phyloP scores from a whole-genome alignment of 1,140 invertebrate species.

The Bilobella aurantiaca region DNA sequence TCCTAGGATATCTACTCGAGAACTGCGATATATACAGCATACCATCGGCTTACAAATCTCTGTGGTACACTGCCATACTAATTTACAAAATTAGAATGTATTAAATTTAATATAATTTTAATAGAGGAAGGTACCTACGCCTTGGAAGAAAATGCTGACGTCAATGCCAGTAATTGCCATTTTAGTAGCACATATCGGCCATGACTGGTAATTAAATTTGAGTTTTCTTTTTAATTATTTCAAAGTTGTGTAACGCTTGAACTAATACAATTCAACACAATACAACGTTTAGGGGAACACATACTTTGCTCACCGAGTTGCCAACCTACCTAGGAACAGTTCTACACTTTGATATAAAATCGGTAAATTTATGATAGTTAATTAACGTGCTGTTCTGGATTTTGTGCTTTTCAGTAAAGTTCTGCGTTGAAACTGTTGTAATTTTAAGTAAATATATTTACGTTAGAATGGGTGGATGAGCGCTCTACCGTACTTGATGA shows the following conservation, averaged over 20 bases:
- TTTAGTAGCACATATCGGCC: conserved; percentile 42
- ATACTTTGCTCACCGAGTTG: conserved; percentile 52
- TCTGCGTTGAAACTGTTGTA: too few relatives aligned
- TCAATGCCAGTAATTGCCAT: conserved; percentile 85
- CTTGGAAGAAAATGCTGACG: conserved; percentile 67
- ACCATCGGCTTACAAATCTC: conserved; percentile 22
- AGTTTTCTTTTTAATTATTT: neutral
- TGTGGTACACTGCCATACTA: conserved; percentile 4
- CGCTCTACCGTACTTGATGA: conserved; percentile 57
- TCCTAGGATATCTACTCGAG: conserved; percentile 58
- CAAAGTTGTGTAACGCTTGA: neutral
- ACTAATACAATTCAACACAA: too few relatives aligned
- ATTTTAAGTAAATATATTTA: too few relatives aligned
- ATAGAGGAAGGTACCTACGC: conserved; percentile 38
- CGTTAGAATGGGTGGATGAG: conserved; percentile 55
- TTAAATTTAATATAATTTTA: neutral
- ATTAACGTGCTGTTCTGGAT: neutral
- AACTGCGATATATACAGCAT: conserved; percentile 54
- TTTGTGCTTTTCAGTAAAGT: too few relatives aligned
- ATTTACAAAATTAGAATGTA: neutral
- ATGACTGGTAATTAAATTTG: conserved; percentile 12
- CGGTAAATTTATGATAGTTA: conserved; percentile 40
- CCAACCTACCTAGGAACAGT: conserved; percentile 52
- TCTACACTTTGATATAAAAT: conserved; percentile 48
- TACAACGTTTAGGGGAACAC: conserved; percentile 39